Base-by-base conservation (phyloP, 23 tunicate species). In the Halocynthia roretzi region DNA sequence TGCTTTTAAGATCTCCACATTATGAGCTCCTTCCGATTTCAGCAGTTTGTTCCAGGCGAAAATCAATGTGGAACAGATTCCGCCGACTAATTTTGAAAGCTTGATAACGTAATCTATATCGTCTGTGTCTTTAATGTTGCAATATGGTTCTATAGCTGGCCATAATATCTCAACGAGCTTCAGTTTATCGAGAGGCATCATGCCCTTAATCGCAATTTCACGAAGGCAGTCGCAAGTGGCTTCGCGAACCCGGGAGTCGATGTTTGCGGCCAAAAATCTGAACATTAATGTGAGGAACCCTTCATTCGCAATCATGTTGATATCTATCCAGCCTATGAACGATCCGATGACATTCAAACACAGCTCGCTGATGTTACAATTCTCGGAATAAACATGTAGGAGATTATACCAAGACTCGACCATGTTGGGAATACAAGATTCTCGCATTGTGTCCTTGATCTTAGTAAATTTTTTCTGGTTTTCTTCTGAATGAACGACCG, bases 311-410 rank as follows among this genome's bases (percentile, higher is more conserved):
- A 92, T 86, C 77, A 94, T 75, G 69, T 81, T 81, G 7, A 94
- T 86, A 71, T 94, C 99, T 58, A 94, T 94, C 99, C 99, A 94
- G 50, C 80, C 81, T 48, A 94, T 76, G 77, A 88, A 94, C 9
- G 83, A 81, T 15, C 99, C 99, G 51, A 89, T 82, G 6, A 88
- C 85, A 50, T 89, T 76, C 73, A 94, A 61, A 52, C 99, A 94
- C 81, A 86, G 22, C 18, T 68, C 57, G 12, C 18, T 53, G 31
- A 74, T 74, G n/a, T 74, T 68, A 7, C 8, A 14, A 54, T 74
- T 18, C 56, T 74, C 50, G 8, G 78, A n/a, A 50, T 53, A 50
- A 19, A 74, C 20, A 48, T 53, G 5, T 10, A 94, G 68, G 2
- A 94, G 75, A 44, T 21, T 67, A 49, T 67, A 81, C 99, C 99